Evolutionary conservation across 2,113 vertebrate genomes (phyloP).

Genomic region (Dasyornis broadbenti): DNA sequence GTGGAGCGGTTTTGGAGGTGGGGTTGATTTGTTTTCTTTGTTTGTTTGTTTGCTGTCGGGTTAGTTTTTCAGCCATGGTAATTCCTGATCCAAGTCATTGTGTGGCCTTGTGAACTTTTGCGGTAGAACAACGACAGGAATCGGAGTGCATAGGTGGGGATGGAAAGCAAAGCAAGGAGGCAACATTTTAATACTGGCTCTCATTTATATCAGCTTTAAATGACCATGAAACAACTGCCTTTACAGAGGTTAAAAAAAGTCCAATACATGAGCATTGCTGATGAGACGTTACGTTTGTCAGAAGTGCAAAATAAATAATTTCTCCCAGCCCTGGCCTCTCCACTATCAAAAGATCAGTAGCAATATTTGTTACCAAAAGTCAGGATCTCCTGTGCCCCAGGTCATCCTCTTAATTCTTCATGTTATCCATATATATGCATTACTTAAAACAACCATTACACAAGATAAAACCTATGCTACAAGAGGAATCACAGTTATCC

Average conservation of each 20-base stretch:
- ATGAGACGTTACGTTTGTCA: not conserved
- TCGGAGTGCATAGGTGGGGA: not conserved
- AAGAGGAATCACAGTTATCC: not conserved
- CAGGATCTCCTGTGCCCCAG: not conserved
- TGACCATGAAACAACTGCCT: not conserved
- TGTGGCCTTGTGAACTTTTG: not conserved
- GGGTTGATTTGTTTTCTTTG: not conserved
- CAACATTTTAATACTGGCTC: not conserved
- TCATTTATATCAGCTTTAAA: not conserved
- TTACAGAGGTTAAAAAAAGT: not conserved
- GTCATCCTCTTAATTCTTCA: not conserved
- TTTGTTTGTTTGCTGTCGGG: not conserved
- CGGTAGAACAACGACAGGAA: conserved; percentile 1
- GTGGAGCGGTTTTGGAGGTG: not conserved
- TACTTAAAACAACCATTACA: not conserved
- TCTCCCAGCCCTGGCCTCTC: not conserved
- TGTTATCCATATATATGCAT: not conserved
- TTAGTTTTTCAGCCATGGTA: not conserved
- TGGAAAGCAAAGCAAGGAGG: conserved; percentile 7
- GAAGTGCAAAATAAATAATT: not conserved
- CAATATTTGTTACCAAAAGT: not conserved
- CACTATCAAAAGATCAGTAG: not conserved
- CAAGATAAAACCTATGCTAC: not conserved
- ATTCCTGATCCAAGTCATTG: not conserved
- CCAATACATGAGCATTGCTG: not conserved